Conservation (phyloP, 1,140 invertebrate species). For the Drosophila tristis region DNA sequence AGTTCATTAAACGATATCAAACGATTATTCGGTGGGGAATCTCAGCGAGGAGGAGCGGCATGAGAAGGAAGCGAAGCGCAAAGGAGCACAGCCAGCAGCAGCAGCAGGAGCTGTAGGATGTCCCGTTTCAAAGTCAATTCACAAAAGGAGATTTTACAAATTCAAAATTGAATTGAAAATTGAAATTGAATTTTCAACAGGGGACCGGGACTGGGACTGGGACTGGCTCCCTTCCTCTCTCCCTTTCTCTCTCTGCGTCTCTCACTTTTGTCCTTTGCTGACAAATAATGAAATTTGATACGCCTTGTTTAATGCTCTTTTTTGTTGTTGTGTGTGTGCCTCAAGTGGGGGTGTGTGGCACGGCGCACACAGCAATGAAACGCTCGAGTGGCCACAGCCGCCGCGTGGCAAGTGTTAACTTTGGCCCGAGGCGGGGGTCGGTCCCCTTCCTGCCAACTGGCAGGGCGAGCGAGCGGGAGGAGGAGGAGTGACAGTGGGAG, state of each 20-base stretch:
- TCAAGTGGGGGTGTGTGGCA: constrained; percentile 20
- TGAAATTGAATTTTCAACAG: constrained; percentile 72
- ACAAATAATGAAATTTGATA: constrained; percentile 84
- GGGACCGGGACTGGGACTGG: no score
- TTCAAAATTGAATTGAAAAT: constrained; percentile 76
- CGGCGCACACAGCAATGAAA: constrained; percentile 65
- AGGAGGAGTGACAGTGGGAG: constrained; percentile 2
- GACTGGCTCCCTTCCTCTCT: no score
- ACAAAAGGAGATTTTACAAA: constrained; percentile 69
- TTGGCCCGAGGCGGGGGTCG: constrained; percentile 22
- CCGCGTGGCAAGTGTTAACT: constrained; percentile 81
- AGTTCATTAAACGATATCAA: constrained; percentile 82
- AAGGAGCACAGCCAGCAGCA: no score
- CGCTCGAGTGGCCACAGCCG: constrained; percentile 78
- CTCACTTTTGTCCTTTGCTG: constrained; percentile 26
- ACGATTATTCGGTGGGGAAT: constrained; percentile 14
- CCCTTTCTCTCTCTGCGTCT: no score
- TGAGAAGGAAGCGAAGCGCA: not conserved
- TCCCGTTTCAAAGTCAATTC: constrained; percentile 55
- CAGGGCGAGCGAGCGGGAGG: no score
- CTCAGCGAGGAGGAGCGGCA: not conserved
- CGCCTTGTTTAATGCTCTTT: constrained; percentile 84
- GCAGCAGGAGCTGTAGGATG: not conserved
- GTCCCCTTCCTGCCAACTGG: no score
- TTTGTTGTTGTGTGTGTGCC: constrained; percentile 18